Conservation (phyloP, 2,113 vertebrate species). For the Spheniscus mendiculus region DNA sequence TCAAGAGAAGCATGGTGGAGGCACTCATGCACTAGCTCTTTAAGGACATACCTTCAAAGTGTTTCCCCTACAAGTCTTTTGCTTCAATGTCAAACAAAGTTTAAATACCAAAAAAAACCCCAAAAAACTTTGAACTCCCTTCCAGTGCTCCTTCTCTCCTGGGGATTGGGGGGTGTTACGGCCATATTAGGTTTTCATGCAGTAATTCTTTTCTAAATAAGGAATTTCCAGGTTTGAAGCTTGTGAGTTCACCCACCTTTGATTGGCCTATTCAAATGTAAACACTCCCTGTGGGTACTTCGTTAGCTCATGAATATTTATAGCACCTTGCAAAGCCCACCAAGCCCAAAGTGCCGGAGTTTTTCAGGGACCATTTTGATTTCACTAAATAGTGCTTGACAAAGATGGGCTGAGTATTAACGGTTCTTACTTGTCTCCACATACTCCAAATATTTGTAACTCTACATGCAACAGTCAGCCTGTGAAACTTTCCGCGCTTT, state of each 20-base stretch:
- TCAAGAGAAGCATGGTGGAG: neutral
- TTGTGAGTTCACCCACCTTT: slow-evolving; percentile 47
- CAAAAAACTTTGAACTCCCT: slow-evolving; percentile 31
- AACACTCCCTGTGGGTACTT: slow-evolving; percentile 57
- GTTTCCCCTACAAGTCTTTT: neutral
- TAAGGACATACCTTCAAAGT: slow-evolving; percentile 21
- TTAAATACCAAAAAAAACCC: neutral
- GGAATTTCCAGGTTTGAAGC: slow-evolving; percentile 56
- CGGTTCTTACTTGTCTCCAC: neutral
- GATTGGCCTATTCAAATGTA: slow-evolving; percentile 67
- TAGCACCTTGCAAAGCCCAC: slow-evolving; percentile 22
- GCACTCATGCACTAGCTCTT: neutral
- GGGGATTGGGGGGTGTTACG: neutral
- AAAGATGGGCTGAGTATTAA: neutral
- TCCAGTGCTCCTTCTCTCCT: slow-evolving; percentile 16
- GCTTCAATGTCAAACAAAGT: slow-evolving; percentile 35
- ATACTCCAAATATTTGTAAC: neutral
- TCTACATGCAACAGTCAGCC: neutral
- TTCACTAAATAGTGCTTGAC: neutral
- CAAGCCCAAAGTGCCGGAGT: neutral
- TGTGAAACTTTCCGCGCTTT: neutral
- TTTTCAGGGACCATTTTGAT: slow-evolving; percentile 36
- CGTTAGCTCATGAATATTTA: slow-evolving; percentile 61
- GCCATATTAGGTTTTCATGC: slow-evolving; percentile 27
- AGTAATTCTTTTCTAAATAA: slow-evolving; percentile 48